A percentile compares a stretch with the other conserved stretches of the same genome.
These are phyloP conservation scores for Benitochromis conjunctus DNA, from an alignment of 2,113 vertebrate genomes.

Conservation along the genomic window DNA sequence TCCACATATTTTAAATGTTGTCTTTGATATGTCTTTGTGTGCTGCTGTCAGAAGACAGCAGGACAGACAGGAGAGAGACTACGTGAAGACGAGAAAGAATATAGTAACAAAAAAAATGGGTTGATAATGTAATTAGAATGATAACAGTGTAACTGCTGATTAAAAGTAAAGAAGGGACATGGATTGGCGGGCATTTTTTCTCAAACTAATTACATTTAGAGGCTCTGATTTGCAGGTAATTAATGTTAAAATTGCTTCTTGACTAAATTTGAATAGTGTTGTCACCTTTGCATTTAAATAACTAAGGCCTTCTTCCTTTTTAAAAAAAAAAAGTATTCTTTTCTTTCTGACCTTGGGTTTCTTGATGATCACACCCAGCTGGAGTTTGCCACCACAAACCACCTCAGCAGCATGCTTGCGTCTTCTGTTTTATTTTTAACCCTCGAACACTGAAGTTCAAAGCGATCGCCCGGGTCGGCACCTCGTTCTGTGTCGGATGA, in stretches of 20 bases:
- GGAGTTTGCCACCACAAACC: neutral
- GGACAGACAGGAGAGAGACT: neutral
- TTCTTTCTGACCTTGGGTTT: conserved; percentile 13
- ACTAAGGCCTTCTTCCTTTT: conserved; percentile 24
- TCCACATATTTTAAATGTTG: neutral
- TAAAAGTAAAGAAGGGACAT: neutral
- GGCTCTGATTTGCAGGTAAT: conserved; percentile 1
- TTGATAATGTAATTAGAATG: neutral
- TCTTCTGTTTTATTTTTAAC: neutral
- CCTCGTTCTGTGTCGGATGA: neutral
- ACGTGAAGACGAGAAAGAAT: neutral
- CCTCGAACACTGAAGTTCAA: neutral
- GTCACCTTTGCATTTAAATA: conserved; percentile 44
- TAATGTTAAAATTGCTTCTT: conserved; percentile 32
- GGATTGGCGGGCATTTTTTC: neutral
- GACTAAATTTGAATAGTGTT: conserved; percentile 14
- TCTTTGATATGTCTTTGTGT: conserved; percentile 18
- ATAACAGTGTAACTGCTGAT: conserved; percentile 14
- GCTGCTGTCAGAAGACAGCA: neutral
- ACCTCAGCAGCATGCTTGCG: neutral
- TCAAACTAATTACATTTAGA: conserved; percentile 8
- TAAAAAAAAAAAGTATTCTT: neutral
- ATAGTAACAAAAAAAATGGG: neutral
- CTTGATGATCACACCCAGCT: neutral
- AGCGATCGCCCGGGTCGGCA: neutral